These are phyloP conservation scores for Tetragnatha versicolor DNA, from an alignment of 1,140 invertebrate species.

Conservation along the genomic window DNA sequence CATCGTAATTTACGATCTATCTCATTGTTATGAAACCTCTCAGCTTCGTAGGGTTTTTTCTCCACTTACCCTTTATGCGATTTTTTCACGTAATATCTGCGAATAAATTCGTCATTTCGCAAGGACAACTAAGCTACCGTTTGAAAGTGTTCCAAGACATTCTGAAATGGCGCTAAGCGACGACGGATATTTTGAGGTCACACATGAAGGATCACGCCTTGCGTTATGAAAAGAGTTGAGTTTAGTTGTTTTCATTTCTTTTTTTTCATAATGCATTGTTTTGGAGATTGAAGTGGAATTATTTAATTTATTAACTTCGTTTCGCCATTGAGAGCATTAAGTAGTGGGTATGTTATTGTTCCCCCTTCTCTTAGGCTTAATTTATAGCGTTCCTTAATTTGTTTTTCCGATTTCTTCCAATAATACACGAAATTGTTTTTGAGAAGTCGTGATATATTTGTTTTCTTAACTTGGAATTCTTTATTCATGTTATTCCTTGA, in stretches of 20 bases:
- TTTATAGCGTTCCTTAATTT: no score
- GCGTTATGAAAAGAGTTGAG: neutral
- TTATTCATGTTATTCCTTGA: no score
- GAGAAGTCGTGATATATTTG: no score
- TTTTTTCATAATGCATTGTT: constrained; percentile 4
- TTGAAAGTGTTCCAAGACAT: constrained; percentile 18
- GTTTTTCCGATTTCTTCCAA: no score
- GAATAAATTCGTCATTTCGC: constrained; percentile 16
- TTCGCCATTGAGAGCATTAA: no score
- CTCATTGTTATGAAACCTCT: neutral
- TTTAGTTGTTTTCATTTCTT: neutral
- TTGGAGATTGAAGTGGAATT: neutral
- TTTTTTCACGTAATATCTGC: neutral
- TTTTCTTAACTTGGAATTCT: no score
- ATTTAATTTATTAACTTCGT: constrained; percentile 31
- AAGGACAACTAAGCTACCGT: constrained; percentile 30
- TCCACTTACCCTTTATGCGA: neutral
- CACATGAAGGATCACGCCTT: constrained; percentile 18
- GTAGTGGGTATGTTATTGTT: no score
- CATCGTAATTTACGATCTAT: constrained; percentile 7
- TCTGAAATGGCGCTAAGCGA: constrained; percentile 12
- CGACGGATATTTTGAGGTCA: constrained; percentile 17
- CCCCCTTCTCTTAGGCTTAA: no score
- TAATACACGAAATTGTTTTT: no score
- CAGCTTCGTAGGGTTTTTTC: neutral